Conservation (phyloP, 2,888 invertebrate genomes). For the Ceriagrion tenellum region DNA sequence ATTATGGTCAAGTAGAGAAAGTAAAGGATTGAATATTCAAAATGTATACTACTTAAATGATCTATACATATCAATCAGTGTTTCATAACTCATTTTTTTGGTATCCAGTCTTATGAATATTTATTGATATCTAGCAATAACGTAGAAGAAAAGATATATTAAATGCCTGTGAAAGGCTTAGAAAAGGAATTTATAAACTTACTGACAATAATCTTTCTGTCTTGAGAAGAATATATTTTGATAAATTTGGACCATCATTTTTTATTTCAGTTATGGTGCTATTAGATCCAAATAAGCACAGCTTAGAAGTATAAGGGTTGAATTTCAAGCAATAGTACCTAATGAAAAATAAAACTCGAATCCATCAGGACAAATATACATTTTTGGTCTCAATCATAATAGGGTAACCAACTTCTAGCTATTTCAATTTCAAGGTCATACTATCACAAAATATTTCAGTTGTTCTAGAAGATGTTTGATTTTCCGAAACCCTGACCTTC, state of each 20-base stretch:
- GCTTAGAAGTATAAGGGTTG: background rate
- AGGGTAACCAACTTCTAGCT: too few species aligned
- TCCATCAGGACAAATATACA: too few species aligned
- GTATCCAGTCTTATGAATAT: background rate
- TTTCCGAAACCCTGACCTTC: too few species aligned
- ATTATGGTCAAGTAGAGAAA: background rate
- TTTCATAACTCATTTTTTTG: background rate
- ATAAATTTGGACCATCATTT: constrained; percentile 3
- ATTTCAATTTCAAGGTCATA: too few species aligned
- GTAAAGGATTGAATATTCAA: background rate
- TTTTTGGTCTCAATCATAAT: too few species aligned
- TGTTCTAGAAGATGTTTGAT: too few species aligned
- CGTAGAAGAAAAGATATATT: background rate
- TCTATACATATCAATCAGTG: constrained; percentile 31
- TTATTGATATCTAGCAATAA: background rate
- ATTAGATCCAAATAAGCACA: background rate
- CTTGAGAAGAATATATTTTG: constrained; percentile 7
- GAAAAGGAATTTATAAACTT: background rate
- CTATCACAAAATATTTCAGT: too few species aligned
- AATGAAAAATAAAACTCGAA: too few species aligned
- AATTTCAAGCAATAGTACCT: background rate
- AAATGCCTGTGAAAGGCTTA: background rate
- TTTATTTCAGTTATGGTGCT: background rate
- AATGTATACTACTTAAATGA: background rate
- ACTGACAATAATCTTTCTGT: constrained; percentile 12